Evolutionary conservation across 2,888 invertebrate species (phyloP).

Genomic region (Resseliella maxima): DNA sequence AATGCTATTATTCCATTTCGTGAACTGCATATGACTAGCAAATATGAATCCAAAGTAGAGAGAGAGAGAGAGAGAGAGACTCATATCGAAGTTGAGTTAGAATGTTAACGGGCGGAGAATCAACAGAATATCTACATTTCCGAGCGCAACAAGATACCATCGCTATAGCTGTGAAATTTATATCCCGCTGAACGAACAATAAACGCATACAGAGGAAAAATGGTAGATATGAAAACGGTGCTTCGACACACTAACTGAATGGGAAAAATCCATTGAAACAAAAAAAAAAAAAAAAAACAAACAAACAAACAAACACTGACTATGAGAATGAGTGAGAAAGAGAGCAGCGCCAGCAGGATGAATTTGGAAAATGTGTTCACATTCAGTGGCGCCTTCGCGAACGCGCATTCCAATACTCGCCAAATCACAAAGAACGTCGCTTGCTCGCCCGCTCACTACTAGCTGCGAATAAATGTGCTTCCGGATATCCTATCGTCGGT

Average conservation of each 20-base stretch:
- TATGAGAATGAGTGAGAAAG: no score
- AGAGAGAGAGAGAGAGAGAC: neutral
- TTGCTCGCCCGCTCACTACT: neutral
- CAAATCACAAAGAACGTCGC: no score
- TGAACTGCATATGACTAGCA: no score
- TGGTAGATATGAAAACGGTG: neutral
- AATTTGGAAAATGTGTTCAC: slow-evolving; percentile 35
- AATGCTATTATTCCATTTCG: neutral
- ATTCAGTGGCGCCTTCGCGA: slow-evolving; percentile 23
- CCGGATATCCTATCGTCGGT: slow-evolving; percentile 38
- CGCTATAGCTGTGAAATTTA: slow-evolving; percentile 12
- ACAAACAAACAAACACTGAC: no score
- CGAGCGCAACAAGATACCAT: slow-evolving; percentile 51
- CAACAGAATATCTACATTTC: slow-evolving; percentile 20
- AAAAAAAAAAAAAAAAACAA: neutral
- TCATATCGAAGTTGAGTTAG: no score
- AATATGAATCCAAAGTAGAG: neutral
- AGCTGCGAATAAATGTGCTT: neutral
- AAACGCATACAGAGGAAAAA: neutral
- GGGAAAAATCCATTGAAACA: slow-evolving; percentile 10
- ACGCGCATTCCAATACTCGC: neutral
- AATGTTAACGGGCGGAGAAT: neutral
- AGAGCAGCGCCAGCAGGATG: no score
- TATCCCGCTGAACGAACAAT: slow-evolving; percentile 45
- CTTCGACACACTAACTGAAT: no score